Evolutionary conservation across 2,113 vertebrate species (phyloP), one percentile per base, ranked within the genome.

Genomic region (Corythornis vintsioides): DNA sequence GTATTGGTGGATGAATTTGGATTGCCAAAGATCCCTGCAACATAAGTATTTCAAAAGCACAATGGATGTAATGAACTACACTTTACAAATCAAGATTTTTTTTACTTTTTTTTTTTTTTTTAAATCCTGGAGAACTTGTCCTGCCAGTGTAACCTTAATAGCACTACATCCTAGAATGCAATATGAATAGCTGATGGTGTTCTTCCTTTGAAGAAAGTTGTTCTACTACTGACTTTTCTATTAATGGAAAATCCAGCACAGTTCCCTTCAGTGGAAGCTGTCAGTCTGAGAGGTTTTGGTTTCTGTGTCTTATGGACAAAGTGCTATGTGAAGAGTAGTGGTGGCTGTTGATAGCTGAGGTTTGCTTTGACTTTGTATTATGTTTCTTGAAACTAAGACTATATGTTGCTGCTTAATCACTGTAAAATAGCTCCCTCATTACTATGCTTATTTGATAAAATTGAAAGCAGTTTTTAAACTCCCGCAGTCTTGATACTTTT

Each of bases 1-100:
- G 98, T 99, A 24, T 78, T 99, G 97, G 99, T 99, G 96, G 99
- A 99, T 96, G 99, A 99, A 96, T 99, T 99, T 53, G 99, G 99
- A 63, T 97, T 99, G 92, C 99, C 99, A 84, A 99, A 99, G 97
- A 99, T 99, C 69, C 99, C 99, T 56, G 99, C 99, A 69, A 98
- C 99, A 92, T 99, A 99, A 97, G 96, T 12, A 64, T 86, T 88
- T 71, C 53, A 85, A 18, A 90, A 86, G 67, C 94, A 88, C 85
- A 72, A 14, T 83, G 92, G 60, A 85, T 90, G 35, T 60, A 57
- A 88, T 45, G 66, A 89, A 93, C 94, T 95, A 13, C 48, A 81
- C 88, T 72, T 59, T 91, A 75, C 9, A 48, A 94, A 94, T 90
- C 79, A 93, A 93, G 88, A 67, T 19, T 18, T 26, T 26, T 69